Evolutionary conservation across 2,888 invertebrate species (phyloP).

Genomic region (Andrena trimmerana): DNA sequence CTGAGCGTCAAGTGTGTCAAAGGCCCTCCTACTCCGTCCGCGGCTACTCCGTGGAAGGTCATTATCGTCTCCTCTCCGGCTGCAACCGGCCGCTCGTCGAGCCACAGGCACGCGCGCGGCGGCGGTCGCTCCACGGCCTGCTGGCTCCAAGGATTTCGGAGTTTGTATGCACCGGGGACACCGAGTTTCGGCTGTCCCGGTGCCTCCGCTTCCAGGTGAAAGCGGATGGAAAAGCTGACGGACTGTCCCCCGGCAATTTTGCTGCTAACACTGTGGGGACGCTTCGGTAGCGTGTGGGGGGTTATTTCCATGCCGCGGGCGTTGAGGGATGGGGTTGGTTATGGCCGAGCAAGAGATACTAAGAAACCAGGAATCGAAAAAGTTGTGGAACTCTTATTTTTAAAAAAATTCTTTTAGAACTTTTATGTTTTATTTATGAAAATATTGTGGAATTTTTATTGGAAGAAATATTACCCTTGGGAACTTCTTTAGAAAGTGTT

Average conservation of each 20-base stretch:
- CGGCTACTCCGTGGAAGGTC: conserved; percentile 82
- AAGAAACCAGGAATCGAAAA: too few relatives aligned
- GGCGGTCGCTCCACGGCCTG: conserved; percentile 10
- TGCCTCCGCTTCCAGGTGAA: conserved; percentile 37
- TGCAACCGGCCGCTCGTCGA: conserved; percentile 58
- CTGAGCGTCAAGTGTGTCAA: conserved; percentile 84
- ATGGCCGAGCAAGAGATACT: too few relatives aligned
- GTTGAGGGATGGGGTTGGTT: too few relatives aligned
- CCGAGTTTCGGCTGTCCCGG: neutral
- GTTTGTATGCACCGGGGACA: conserved; percentile 18
- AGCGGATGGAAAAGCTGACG: conserved; percentile 22
- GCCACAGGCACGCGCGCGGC: conserved; percentile 36
- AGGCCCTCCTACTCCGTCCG: conserved; percentile 83
- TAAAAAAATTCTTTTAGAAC: too few relatives aligned
- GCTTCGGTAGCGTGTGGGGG: neutral
- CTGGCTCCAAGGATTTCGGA: conserved; percentile 3
- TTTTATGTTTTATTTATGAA: too few relatives aligned
- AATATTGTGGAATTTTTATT: too few relatives aligned
- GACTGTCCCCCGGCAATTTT: neutral
- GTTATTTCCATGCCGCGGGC: neutral
- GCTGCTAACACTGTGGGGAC: neutral
- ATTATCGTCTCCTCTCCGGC: conserved; percentile 79
- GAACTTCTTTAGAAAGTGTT: too few relatives aligned
- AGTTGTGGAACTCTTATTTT: too few relatives aligned
- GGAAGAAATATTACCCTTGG: too few relatives aligned